phyloP scores from a whole-genome alignment of 2,888 invertebrate species.

The Eumerus sabulonum region DNA sequence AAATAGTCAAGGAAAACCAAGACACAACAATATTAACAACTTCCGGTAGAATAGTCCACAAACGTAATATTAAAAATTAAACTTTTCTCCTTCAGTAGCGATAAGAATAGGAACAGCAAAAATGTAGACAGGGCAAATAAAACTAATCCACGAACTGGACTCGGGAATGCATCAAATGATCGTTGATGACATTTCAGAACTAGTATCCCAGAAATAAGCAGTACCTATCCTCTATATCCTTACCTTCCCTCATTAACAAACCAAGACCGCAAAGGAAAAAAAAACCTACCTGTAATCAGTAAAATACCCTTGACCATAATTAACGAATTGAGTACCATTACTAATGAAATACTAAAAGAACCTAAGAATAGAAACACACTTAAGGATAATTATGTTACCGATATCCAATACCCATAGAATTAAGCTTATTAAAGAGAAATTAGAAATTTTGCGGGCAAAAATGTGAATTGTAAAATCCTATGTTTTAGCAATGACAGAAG shows the following conservation, averaged over 20 bases:
- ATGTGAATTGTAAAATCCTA: not conserved
- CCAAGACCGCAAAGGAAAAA: not conserved
- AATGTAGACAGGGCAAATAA: conserved; percentile 17
- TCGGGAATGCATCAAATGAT: not conserved
- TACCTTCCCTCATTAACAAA: not conserved
- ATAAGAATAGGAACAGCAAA: conserved; percentile 6
- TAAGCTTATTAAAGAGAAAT: conserved; percentile 7
- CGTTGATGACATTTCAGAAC: not conserved
- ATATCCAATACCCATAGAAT: not conserved
- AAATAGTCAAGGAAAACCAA: conserved; percentile 46
- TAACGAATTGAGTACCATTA: not conserved
- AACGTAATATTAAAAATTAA: conserved; percentile 27
- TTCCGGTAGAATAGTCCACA: conserved; percentile 28
- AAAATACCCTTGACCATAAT: not conserved
- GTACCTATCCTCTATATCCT: not conserved
- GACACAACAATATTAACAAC: conserved; percentile 38
- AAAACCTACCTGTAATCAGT: not conserved
- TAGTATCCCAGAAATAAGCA: not conserved
- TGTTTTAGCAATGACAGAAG: not conserved
- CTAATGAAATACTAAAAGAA: not conserved
- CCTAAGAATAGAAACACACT: not conserved
- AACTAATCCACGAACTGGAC: conserved; percentile 19
- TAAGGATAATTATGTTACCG: not conserved
- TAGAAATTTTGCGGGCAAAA: not conserved
- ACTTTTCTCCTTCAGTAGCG: not conserved